These are phyloP conservation scores for Falco naumanni DNA, from an alignment of 2,797 vertebrate genomes.

Conservation along the genomic window DNA sequence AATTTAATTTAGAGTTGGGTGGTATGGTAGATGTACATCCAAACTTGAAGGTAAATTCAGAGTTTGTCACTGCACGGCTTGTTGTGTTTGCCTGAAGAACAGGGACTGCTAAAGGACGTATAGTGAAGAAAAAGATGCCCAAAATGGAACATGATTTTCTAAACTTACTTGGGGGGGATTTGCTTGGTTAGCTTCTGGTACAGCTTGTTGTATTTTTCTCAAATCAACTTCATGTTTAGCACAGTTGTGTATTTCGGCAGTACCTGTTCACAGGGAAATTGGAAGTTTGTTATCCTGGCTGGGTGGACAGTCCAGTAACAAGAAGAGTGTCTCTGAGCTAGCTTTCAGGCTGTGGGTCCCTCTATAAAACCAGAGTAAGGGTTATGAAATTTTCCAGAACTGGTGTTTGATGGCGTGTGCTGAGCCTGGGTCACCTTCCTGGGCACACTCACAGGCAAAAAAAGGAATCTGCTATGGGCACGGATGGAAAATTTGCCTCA, in stretches of 20 bases:
- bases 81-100: background rate
- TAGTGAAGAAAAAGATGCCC: background rate
- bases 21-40: background rate
- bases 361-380: accelerated
- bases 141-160: background rate
- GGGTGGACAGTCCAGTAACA: background rate
- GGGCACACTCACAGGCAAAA: too few relatives aligned
- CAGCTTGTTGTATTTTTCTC: background rate
- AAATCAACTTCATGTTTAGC: background rate
- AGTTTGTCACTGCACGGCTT: background rate
- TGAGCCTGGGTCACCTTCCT: background rate
- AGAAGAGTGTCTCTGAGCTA: background rate
- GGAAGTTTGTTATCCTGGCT: background rate
- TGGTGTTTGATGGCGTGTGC: accelerated
- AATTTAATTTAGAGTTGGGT: background rate
- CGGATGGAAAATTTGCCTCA: accelerated
- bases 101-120: background rate
- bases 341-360: background rate
- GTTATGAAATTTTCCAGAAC: background rate
- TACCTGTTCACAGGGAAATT: background rate
- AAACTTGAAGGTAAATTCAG: background rate
- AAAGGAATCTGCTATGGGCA: background rate
- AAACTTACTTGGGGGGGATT: accelerated
- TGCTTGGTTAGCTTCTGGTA: background rate
- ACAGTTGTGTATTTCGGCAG: background rate